Base-by-base conservation (phyloP, 1,140 invertebrate genomes). In the Steinernema feltiae region DNA sequence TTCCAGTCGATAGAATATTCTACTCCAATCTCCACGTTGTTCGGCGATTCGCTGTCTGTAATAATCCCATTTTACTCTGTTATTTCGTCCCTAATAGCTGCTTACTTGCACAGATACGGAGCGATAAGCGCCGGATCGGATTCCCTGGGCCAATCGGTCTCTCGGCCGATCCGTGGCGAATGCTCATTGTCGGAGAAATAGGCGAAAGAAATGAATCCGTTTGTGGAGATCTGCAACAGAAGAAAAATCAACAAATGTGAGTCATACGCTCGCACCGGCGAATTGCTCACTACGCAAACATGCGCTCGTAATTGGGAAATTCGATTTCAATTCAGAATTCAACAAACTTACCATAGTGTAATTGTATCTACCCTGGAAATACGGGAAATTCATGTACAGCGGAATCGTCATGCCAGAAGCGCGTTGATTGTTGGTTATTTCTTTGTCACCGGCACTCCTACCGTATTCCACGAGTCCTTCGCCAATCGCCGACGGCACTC, bases 71-170 rank as follows among this genome's bases (percentile, higher is more conserved):
- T 29, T 74, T 71, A 74, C 71, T 74, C 72, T 7, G 35, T 7
- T 7, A 41, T 41, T 69, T n/a, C 72, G 30, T 30, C n/a, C n/a
- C 7, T 73, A n/a, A n/a, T n/a, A n/a, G n/a, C n/a, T n/a, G n/a
- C 69, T 30, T n/a, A 76, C 75, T 41, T 77, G 75, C 76, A 77
- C 76, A 77, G 35, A 35, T 77, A 77, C 15, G 76, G 76, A 70
- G 76, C 76, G 46, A 77, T 77, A 21, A 77, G 31, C 18, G 76
- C 76, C 7, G 76, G 76, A 41, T 77, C 76, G 1, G 24, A 18
- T 1, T 77, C 48, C 18, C 32, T 77, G 1, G 76, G 76, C 76
- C 76, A 77, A 32, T 77, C 74, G 1, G 73, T 75, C 21, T 77
- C 76, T 7, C 35, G 74, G 2, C 75, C 75, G 0, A 76, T 69